A percentile compares a stretch with the other conserved stretches of the same genome.
Evolutionary conservation across 2,888 invertebrate genomes (phyloP).

Genomic region (Macrosoma leucophasiata): DNA sequence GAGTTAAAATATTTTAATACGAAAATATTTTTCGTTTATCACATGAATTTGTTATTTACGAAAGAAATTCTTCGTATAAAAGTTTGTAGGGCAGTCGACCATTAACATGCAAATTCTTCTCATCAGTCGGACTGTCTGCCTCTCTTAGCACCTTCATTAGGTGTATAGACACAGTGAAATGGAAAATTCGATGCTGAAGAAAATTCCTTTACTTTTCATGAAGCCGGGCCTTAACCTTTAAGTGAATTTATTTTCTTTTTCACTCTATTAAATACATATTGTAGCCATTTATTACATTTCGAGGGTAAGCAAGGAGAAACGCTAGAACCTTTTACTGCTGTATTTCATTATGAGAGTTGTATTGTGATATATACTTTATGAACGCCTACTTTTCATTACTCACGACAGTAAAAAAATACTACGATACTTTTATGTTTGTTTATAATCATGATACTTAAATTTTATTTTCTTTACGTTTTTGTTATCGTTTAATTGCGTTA

Average conservation of each 20-base stretch:
- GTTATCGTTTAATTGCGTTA: too few species aligned
- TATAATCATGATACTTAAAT: too few species aligned
- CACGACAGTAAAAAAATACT: too few species aligned
- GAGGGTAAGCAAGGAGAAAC: too few species aligned
- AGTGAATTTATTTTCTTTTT: constrained; percentile 6
- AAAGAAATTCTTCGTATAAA: constrained; percentile 8
- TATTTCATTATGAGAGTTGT: too few species aligned
- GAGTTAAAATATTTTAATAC: not conserved
- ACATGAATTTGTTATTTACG: constrained; percentile 3
- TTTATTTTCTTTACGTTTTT: too few species aligned
- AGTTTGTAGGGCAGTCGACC: constrained; percentile 7
- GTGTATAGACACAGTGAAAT: constrained; percentile 1
- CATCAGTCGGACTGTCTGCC: constrained; percentile 11
- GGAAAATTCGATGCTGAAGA: constrained; percentile 5
- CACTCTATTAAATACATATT: constrained; percentile 8
- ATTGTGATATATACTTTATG: too few species aligned
- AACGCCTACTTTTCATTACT: too few species aligned
- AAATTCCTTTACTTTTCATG: constrained; percentile 7
- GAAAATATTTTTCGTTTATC: not conserved
- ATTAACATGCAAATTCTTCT: constrained; percentile 15
- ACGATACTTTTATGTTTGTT: too few species aligned
- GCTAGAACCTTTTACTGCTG: too few species aligned
- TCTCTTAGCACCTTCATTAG: constrained; percentile 11
- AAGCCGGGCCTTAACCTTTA: constrained; percentile 7
- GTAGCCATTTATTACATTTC: constrained; percentile 18